Evolutionary conservation across 2,888 invertebrate genomes (phyloP).

Genomic region (Volucella bombylans): DNA sequence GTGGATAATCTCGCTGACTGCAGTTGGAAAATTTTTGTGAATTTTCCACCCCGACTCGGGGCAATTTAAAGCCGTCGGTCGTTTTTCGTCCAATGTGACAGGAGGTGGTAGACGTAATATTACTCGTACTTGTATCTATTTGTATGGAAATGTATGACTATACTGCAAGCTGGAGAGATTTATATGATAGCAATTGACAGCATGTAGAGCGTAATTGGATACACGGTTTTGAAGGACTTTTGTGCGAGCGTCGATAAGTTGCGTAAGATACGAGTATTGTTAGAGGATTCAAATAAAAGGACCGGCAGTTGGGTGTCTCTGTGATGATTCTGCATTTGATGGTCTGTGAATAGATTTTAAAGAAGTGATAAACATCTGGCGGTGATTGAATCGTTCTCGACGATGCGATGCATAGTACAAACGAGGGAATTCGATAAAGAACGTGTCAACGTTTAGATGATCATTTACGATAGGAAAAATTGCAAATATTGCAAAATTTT

Average conservation of each 20-base stretch:
- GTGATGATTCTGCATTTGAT: slow-evolving; percentile 42
- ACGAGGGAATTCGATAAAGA: slow-evolving; percentile 4
- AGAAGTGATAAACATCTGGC: slow-evolving; percentile 60
- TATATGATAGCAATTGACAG: slow-evolving; percentile 61
- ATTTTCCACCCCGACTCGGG: slow-evolving; percentile 18
- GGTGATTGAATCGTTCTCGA: slow-evolving; percentile 42
- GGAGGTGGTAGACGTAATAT: background rate
- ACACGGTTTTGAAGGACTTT: slow-evolving; percentile 42
- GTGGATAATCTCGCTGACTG: slow-evolving; percentile 76
- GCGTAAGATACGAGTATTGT: slow-evolving; percentile 2
- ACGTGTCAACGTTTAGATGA: slow-evolving; percentile 64
- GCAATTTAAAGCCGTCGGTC: slow-evolving; percentile 15
- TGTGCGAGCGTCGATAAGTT: slow-evolving; percentile 15
- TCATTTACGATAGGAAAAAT: slow-evolving; percentile 52
- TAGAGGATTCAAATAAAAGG: slow-evolving; percentile 18
- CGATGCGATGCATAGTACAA: slow-evolving; percentile 20
- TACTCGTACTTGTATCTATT: slow-evolving; percentile 18
- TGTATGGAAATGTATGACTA: slow-evolving; percentile 23
- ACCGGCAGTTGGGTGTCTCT: slow-evolving; percentile 34
- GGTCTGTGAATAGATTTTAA: slow-evolving; percentile 45
- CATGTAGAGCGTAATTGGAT: slow-evolving; percentile 69
- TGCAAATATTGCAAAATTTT: slow-evolving; percentile 46
- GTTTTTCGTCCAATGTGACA: slow-evolving; percentile 24
- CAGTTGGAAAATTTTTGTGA: slow-evolving; percentile 74
- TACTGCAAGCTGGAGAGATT: slow-evolving; percentile 35